phyloP scores from a whole-genome alignment of 2,113 vertebrate species.

The Mus musculus region GRCm39 chr10:84667501-84668000 shows the following conservation, averaged over 20 bases:
- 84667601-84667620: neutral
- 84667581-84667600: neutral
- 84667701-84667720: neutral
- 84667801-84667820: neutral
- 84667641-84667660: neutral
- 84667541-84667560: neutral
- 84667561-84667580: conserved; percentile 17
- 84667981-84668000: neutral
- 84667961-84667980: neutral
- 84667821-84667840: neutral
- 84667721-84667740: neutral
- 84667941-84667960: conserved; percentile 30
- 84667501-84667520: conserved; percentile 2
- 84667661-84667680: neutral
- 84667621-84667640: neutral
- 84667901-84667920: neutral
- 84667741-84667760: neutral
- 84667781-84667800: neutral
- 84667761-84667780: neutral
- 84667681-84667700: neutral
- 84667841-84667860: neutral
- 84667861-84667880: neutral
- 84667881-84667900: neutral
- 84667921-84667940: neutral
- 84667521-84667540: neutral